Evolutionary conservation across 2,113 vertebrate genomes (phyloP).

Genomic region (Sigmodon hispidus): DNA sequence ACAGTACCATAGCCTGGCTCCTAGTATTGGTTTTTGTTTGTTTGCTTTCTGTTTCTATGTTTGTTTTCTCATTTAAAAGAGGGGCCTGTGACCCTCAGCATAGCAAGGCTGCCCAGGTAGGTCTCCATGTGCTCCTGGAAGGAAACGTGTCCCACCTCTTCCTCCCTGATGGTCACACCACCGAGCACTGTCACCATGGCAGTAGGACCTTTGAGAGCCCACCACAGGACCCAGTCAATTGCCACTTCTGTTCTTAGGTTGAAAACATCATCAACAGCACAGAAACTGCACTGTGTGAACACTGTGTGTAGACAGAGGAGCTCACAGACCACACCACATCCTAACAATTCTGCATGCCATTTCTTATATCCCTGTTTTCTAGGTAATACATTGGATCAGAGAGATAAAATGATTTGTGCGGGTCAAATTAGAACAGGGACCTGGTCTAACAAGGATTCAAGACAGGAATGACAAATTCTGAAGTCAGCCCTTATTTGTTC

Average conservation of each 20-base stretch:
- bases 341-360: rapidly evolving
- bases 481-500: background rate
- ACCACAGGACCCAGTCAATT: background rate
- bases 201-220: background rate
- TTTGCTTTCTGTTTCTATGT: background rate
- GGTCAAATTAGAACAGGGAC: background rate
- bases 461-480: background rate
- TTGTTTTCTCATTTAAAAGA: background rate
- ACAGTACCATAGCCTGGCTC: background rate
- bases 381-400: background rate
- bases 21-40: background rate
- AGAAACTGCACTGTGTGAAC: rapidly evolving
- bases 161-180: background rate
- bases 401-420: background rate
- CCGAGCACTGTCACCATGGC: background rate
- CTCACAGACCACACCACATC: rapidly evolving
- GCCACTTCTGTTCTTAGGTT: background rate
- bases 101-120: background rate
- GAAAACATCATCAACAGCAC: background rate
- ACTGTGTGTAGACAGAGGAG: rapidly evolving
- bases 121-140: background rate
- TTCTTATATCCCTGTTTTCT: background rate
- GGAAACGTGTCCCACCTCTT: background rate
- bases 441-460: background rate
- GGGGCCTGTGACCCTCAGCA: background rate